These are phyloP conservation scores for Colinus virginianus DNA, from an alignment of 2,113 vertebrate genomes.

Conservation along the genomic window DNA sequence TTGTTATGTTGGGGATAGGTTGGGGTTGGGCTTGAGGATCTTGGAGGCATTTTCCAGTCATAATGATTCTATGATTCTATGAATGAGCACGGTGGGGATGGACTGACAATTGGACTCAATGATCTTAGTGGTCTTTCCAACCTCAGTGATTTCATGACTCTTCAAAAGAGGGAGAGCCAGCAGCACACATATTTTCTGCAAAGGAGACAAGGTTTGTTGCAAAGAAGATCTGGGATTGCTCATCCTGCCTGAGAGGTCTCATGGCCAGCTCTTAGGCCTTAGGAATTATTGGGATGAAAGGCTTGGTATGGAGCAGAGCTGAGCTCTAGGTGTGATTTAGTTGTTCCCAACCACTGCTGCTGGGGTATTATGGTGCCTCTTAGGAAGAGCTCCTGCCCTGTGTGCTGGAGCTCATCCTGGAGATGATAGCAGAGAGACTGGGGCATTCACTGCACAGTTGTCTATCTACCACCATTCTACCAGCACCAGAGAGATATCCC, in stretches of 20 bases:
- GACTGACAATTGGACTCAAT: too few species aligned
- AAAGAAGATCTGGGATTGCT: not conserved
- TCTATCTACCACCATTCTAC: not conserved
- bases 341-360: not conserved
- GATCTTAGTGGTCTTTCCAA: too few species aligned
- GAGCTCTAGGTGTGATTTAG: not conserved
- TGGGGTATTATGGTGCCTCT: rapidly evolving
- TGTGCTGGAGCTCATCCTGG: not conserved
- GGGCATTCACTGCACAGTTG: not conserved
- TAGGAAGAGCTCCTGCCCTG: not conserved
- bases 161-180: not conserved
- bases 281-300: not conserved
- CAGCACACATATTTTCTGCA: rapidly evolving
- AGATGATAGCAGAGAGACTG: not conserved
- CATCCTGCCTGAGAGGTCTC: not conserved
- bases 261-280: not conserved
- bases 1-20: too few species aligned
- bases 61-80: too few species aligned
- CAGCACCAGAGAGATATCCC: not conserved
- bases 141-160: too few species aligned
- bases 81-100: too few species aligned
- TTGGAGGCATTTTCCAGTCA: too few species aligned
- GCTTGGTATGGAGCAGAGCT: not conserved
- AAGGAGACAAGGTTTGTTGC: not conserved
- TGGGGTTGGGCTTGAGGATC: too few species aligned